Conservation (phyloP, 2,888 invertebrate genomes). For the Odontothrips loti region DNA sequence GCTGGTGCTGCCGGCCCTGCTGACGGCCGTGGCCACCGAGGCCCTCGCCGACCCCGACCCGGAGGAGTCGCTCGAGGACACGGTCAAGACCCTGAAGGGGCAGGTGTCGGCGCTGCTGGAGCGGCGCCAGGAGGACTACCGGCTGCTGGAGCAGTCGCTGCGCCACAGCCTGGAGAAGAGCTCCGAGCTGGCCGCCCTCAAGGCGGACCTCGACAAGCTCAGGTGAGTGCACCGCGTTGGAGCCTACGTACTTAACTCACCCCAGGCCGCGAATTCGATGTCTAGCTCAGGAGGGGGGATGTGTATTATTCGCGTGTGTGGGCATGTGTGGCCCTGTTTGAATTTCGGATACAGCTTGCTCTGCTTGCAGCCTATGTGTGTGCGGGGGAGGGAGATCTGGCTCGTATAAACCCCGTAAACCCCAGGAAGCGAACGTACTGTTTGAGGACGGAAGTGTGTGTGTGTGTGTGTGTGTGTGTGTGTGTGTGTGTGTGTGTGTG, state of each 20-base stretch:
- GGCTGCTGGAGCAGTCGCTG: slow-evolving; percentile 53
- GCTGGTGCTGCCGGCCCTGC: not conserved
- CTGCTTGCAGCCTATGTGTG: not conserved
- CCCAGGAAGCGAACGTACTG: no score
- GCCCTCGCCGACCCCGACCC: not conserved
- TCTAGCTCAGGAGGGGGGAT: no score
- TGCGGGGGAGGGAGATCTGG: not conserved
- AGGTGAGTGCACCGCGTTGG: slow-evolving; percentile 51
- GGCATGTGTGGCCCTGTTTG: no score
- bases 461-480: not conserved
- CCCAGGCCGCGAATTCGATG: no score
- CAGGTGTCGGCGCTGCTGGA: slow-evolving; percentile 35
- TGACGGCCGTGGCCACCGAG: not conserved
- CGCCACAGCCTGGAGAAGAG: slow-evolving; percentile 52
- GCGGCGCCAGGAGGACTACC: slow-evolving; percentile 47
- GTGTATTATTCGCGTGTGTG: no score
- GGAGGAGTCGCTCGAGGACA: slow-evolving; percentile 32
- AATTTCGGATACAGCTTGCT: no score
- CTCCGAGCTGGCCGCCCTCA: slow-evolving; percentile 51
- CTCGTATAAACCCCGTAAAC: no score
- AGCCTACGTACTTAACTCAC: no score
- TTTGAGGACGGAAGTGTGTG: not conserved
- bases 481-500: not conserved
- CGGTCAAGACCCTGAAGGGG: slow-evolving; percentile 33
- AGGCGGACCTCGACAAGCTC: slow-evolving; percentile 51